Evolutionary conservation across 2,113 vertebrate genomes (phyloP).

Genomic region (Brachypodius melanocephalos): DNA sequence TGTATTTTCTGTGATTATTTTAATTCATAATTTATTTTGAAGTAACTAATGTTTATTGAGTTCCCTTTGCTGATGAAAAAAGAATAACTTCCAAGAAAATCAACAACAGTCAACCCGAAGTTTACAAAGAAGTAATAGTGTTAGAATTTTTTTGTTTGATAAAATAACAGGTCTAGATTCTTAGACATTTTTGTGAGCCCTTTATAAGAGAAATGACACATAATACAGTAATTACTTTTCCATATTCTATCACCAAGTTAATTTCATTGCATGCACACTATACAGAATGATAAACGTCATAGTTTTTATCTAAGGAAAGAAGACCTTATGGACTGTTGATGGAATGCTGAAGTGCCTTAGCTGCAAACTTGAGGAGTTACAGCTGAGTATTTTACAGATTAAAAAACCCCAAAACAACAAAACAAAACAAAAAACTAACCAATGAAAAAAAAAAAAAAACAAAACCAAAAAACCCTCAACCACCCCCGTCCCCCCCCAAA

Average conservation of each 20-base stretch:
- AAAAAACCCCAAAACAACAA: fast-evolving
- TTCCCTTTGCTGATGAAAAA: neutral
- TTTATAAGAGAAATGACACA: neutral
- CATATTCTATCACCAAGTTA: neutral
- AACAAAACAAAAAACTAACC: fast-evolving
- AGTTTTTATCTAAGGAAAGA: neutral
- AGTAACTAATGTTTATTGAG: neutral
- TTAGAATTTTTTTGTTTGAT: neutral
- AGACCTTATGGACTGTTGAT: neutral
- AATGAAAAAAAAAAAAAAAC: neutral
- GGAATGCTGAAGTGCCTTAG: neutral
- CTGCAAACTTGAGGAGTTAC: neutral
- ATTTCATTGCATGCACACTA: neutral
- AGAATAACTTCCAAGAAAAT: neutral
- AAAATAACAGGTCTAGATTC: neutral
- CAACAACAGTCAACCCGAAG: neutral
- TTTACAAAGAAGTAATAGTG: neutral
- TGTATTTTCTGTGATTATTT: neutral
- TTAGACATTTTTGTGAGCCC: neutral
- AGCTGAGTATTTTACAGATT: neutral
- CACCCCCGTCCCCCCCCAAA: fast-evolving
- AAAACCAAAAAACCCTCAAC: too few relatives aligned
- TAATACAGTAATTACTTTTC: neutral
- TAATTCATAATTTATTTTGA: neutral
- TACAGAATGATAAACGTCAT: neutral